These are phyloP conservation scores for Propithecus deckenii DNA, from an alignment of 2,797 vertebrate species.

Conservation along the genomic window DNA sequence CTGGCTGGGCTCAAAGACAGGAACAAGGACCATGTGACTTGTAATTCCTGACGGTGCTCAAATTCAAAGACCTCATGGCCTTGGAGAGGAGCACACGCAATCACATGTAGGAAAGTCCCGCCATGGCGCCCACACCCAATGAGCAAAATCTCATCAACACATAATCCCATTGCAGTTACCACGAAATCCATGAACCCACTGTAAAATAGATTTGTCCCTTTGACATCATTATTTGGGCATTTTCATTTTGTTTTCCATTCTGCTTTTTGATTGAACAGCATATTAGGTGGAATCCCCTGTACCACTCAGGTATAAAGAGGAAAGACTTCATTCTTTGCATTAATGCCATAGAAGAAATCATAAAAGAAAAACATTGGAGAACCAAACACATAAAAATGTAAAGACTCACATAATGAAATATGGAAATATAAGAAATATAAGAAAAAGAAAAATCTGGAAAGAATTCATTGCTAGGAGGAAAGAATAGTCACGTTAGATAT, in stretches of 20 bases:
- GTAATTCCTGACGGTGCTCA: background rate
- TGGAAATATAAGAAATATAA: background rate
- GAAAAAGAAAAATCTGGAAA: background rate
- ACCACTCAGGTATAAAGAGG: background rate
- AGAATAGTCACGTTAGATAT: background rate
- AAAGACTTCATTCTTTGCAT: background rate
- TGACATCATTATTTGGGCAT: fast-evolving
- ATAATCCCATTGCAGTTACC: background rate
- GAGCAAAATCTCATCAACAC: background rate
- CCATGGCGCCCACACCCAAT: fast-evolving
- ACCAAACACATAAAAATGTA: background rate
- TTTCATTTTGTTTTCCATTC: background rate
- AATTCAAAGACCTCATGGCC: background rate
- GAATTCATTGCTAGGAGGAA: background rate
- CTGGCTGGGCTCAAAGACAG: background rate
- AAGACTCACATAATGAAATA: background rate
- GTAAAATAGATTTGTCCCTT: background rate
- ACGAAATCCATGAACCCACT: too few species aligned
- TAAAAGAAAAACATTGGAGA: background rate
- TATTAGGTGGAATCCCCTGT: background rate
- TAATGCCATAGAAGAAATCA: background rate
- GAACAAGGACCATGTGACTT: fast-evolving
- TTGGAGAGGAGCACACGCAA: background rate
- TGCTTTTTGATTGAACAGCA: background rate
- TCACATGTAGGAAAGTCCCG: background rate